A percentile compares a stretch with the other conserved stretches of the same genome.
Conservation (phyloP, 2,113 vertebrate genomes). For the Harpagus bidentatus region DNA sequence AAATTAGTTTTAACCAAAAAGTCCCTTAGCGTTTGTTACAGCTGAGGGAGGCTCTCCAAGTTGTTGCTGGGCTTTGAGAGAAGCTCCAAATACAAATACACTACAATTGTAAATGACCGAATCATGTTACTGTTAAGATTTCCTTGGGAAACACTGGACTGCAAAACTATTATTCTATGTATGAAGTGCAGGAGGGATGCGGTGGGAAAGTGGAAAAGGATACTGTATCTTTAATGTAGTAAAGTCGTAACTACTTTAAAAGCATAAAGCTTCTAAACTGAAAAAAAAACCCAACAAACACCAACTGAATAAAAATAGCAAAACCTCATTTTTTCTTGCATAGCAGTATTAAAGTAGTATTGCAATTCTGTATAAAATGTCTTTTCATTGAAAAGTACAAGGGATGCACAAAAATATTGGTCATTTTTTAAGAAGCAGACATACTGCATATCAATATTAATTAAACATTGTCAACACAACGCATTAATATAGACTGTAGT, state of each 20-base stretch:
- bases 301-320: slow-evolving; percentile 66
- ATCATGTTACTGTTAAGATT: background rate
- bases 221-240: slow-evolving; percentile 66
- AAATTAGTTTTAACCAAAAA: background rate
- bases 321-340: slow-evolving; percentile 65
- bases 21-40: background rate
- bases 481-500: background rate
- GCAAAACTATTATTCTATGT: background rate
- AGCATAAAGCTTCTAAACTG: background rate
- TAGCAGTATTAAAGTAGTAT: slow-evolving; percentile 3
- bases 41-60: background rate
- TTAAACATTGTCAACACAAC: background rate
- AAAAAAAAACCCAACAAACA: background rate
- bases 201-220: slow-evolving; percentile 3
- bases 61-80: background rate
- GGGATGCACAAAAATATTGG: background rate
- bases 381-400: slow-evolving; percentile 1
- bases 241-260: slow-evolving; percentile 1
- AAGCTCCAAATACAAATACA: background rate
- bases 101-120: background rate
- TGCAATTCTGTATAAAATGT: slow-evolving; percentile 55
- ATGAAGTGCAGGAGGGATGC: background rate
- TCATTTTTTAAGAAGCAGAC: background rate
- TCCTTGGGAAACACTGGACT: background rate
- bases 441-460: background rate